A percentile compares a stretch with the other conserved stretches of the same genome.
Conservation (phyloP, 2,888 invertebrate genomes). For the Drosophila anomalipes region DNA sequence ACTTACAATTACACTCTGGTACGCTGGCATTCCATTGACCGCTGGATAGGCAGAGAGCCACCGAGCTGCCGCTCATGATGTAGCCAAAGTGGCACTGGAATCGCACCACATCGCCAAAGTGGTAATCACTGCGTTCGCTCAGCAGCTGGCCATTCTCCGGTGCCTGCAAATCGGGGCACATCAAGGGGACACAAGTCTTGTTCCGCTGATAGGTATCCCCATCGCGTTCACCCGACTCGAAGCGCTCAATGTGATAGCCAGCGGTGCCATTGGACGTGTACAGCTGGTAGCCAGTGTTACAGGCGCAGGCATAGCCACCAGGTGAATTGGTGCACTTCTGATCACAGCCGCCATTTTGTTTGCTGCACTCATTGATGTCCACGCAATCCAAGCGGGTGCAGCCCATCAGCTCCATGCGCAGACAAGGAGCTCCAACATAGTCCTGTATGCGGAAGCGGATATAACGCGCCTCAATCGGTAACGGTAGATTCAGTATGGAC, state of each 20-base stretch:
- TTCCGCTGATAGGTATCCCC: conserved; percentile 95
- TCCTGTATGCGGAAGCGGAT: conserved; percentile 94
- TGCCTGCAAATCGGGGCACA: conserved; percentile 91
- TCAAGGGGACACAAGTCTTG: conserved; percentile 97
- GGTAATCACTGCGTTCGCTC: conserved; percentile 92
- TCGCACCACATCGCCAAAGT: conserved; percentile 94
- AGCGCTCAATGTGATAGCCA: conserved; percentile 91
- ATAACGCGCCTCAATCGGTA: conserved; percentile 96
- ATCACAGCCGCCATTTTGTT: conserved; percentile 95
- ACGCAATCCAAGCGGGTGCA: conserved; percentile 95
- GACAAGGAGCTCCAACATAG: conserved; percentile 94
- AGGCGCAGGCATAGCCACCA: conserved; percentile 94
- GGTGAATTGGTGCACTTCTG: conserved; percentile 96
- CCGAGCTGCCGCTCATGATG: conserved; percentile 94
- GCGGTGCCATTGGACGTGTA: conserved; percentile 95
- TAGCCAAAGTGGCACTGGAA: conserved; percentile 98
- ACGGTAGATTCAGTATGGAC: conserved; percentile 95
- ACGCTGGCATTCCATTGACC: conserved; percentile 97
- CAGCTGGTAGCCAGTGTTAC: conserved; percentile 96
- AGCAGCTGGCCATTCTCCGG: conserved; percentile 95
- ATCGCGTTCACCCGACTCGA: conserved; percentile 94
- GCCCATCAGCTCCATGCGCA: conserved; percentile 96
- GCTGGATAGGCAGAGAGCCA: conserved; percentile 93
- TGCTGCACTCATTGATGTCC: conserved; percentile 95
- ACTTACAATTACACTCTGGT: conserved; percentile 96